Base-by-base conservation (phyloP, 2,888 invertebrate species). In the Coecobrya sp. region DNA sequence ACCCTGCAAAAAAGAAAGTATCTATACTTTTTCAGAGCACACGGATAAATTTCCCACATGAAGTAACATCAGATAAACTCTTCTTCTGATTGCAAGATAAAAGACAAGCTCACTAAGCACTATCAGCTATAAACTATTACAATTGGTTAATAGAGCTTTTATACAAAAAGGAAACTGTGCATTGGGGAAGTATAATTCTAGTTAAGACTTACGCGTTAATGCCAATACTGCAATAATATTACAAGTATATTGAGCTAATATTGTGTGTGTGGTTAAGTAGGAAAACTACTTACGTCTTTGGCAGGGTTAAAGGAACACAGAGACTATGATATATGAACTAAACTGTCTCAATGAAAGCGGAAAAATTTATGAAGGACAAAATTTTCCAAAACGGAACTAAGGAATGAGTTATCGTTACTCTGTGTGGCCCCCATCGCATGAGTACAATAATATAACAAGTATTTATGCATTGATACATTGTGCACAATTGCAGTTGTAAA, bases 301-400 rank as follows among this genome's bases (percentile, higher is more conserved):
- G 76, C 45, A 76, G 76, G 5, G 76, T 30, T 59, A 25, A 49
- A 49, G 49, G 76, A 76, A 49, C 76, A 25, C 76, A 76, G 22
- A 76, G 22, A 68, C 68, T n/a, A 84, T 89, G 89, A 89, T 82
- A 84, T 84, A 89, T 89, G 82, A 89, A 89, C 84, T 70, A 30
- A 42, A 73, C 70, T 89, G 89, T 89, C 89, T 89, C 81, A 52
- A 82, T 25, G 88, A 68, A 84, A 89, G 70, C 59, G 73, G 84
- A 88, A 89, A 89, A 89, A 89, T 89, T 89, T 89, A 89, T 89
- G 84, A 89, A 84, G 89, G 84, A 70, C 89, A 70, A 55, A 82
- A 73, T 89, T 81, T 70, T 82, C 82, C 89, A 88, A 68, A 88
- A 62, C 79, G 88, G 88, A 88, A 88, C 36, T 73, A 59, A 65